A percentile compares a stretch with the other conserved stretches of the same genome.
Evolutionary conservation across 1,140 invertebrate species (phyloP).

Genomic region (Drosophila nigromelanica): DNA sequence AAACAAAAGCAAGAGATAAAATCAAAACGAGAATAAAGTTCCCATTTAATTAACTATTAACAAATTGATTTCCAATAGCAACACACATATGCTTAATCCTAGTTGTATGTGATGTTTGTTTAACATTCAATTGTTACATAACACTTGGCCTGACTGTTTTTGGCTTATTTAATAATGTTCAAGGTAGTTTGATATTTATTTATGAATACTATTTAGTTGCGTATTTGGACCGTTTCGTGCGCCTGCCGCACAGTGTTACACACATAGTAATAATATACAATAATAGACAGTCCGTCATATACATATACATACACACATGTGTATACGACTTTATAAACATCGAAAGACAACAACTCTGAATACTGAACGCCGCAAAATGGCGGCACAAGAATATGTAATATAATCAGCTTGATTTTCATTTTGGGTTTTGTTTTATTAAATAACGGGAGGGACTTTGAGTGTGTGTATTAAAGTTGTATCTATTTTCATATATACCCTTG

Average conservation of each 20-base stretch:
- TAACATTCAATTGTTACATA: constrained; percentile 24
- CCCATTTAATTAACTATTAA: constrained; percentile 17
- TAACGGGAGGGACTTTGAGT: constrained; percentile 34
- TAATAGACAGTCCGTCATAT: constrained; percentile 24
- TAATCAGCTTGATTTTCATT: constrained; percentile 1
- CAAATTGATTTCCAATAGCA: constrained; percentile 22
- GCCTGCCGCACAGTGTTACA: constrained; percentile 62
- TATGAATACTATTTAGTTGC: constrained; percentile 73
- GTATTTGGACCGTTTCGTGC: constrained; percentile 73
- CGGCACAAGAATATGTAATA: constrained; percentile 31
- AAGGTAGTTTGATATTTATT: constrained; percentile 16
- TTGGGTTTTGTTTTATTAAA: constrained; percentile 6
- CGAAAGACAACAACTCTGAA: constrained; percentile 33
- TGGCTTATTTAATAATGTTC: constrained; percentile 9
- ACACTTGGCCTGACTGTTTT: constrained; percentile 33
- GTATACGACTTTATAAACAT: constrained; percentile 36
- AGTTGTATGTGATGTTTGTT: background rate
- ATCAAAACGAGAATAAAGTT: constrained; percentile 2
- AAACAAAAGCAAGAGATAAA: constrained; percentile 28
- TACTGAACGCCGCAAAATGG: constrained; percentile 51
- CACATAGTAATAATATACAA: constrained; percentile 61
- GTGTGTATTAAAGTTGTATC: background rate
- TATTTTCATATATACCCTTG: background rate
- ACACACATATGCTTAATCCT: constrained; percentile 2
- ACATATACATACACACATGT: constrained; percentile 14